Evolutionary conservation across 2,797 vertebrate species (phyloP).

Genomic region (Acanthurus lineatus): DNA sequence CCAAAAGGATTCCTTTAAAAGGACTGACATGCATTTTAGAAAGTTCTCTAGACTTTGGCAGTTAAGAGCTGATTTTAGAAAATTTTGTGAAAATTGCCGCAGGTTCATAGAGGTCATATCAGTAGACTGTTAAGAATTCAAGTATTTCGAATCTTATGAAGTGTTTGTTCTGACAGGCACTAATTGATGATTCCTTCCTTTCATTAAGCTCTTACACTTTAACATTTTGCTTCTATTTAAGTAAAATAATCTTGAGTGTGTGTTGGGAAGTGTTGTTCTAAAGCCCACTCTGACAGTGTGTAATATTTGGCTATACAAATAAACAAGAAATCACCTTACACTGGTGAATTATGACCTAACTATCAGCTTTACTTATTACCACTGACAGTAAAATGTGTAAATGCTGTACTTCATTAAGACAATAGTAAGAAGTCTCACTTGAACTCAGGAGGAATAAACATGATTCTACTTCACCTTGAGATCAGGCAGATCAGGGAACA

Average conservation of each 20-base stretch:
- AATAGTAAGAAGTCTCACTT: neutral
- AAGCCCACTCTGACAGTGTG: too few species aligned
- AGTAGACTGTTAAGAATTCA: neutral
- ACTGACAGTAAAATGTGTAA: neutral
- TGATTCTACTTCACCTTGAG: constrained; percentile 77
- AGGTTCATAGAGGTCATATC: too few species aligned
- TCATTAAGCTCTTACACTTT: neutral
- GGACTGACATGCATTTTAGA: too few species aligned
- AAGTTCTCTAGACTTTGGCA: neutral
- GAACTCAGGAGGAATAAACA: neutral
- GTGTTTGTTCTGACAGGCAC: neutral
- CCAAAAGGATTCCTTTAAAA: too few species aligned
- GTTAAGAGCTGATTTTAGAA: neutral
- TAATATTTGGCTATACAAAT: too few species aligned
- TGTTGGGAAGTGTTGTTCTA: too few species aligned
- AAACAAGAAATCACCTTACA: neutral
- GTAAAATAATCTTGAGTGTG: too few species aligned
- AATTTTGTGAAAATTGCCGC: neutral
- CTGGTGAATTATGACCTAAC: neutral
- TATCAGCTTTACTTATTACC: neutral
- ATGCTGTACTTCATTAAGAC: neutral
- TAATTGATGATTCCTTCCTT: neutral
- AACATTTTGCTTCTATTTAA: neutral
- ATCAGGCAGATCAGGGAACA: constrained; percentile 87
- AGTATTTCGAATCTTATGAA: neutral